Base-by-base conservation (phyloP, 2,113 vertebrate genomes). In the Trogon melanurus region DNA sequence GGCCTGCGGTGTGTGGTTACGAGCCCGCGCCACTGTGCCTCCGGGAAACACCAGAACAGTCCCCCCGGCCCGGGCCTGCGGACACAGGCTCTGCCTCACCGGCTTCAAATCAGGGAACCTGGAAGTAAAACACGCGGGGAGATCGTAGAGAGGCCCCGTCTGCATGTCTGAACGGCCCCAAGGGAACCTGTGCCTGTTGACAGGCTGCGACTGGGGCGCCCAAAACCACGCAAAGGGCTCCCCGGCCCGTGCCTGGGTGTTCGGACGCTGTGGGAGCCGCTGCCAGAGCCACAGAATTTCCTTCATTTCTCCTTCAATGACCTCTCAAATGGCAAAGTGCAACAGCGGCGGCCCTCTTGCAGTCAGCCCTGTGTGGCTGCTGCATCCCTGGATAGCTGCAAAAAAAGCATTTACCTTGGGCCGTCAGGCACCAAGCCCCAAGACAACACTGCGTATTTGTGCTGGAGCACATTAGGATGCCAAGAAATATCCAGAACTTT, bases 91-190 rank as follows among this genome's bases (percentile, higher is more conserved):
- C 23, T 32, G 51, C 54, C 21, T 9, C 4, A 3, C 8, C 6
- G 29, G 16, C 11, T 36, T 4, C 12, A 1, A 22, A 1, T 38
- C 32, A 0, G n/a, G 0, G 2, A 2, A 56, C 32, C n/a, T 11
- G 54, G 22, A 13, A 5, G 9, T 44, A 12, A 8, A 27, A 16
- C 8, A 6, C 20, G 8, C 32, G 2, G 0, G 57, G 34, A 41
- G 16, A 1, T 56, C 41, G 9, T 47, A 4, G 5, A 0, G 11
- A 30, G 64, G 14, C 10, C 20, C 6, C 3, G 12, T 3, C 36
- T 16, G 66, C 47, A 36, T 9, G 41, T 41, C 41, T 6, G 15
- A 21, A 26, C 7, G 36, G 48, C 70, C 51, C 29, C 58, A 5
- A 57, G 57, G 23, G 4, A 9, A 3, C 11, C 3, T 10, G 29